phyloP scores from a whole-genome alignment of 2,113 vertebrate species.

The Monopterus albus region DNA sequence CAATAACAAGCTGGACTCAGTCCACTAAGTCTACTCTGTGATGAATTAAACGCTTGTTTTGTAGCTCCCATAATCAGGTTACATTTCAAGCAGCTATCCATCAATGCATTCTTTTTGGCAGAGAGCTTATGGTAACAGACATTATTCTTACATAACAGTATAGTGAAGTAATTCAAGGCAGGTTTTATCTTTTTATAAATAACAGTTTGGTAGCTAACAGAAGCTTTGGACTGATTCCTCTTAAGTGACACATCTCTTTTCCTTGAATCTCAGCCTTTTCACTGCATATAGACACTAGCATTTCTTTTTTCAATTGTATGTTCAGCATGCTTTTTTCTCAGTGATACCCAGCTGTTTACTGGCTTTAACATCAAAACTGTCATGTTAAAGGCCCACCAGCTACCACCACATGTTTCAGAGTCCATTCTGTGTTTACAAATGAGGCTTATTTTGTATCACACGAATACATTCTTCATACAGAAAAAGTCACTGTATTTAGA shows the following conservation, averaged over 20 bases:
- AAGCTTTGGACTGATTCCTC: neutral
- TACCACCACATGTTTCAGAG: neutral
- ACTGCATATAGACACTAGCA: neutral
- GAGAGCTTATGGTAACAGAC: neutral
- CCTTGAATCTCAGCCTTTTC: neutral
- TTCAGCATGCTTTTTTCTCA: too few relatives aligned
- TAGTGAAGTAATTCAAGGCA: neutral
- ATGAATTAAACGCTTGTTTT: neutral
- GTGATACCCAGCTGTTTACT: neutral
- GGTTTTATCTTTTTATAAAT: neutral
- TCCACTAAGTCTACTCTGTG: neutral
- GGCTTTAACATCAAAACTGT: neutral
- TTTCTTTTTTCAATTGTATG: neutral
- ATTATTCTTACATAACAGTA: neutral
- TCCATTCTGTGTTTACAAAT: neutral
- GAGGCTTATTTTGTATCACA: neutral
- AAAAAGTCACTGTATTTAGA: too few relatives aligned
- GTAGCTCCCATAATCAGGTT: neutral
- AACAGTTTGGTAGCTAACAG: neutral
- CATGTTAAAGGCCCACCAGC: neutral
- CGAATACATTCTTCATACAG: too few relatives aligned
- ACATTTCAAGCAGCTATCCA: neutral
- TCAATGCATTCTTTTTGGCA: neutral
- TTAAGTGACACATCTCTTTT: neutral
- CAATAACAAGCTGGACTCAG: slow-evolving; percentile 29